These are phyloP conservation scores for Cheumatopsyche charites DNA, from an alignment of 1,140 invertebrate genomes.

Conservation along the genomic window DNA sequence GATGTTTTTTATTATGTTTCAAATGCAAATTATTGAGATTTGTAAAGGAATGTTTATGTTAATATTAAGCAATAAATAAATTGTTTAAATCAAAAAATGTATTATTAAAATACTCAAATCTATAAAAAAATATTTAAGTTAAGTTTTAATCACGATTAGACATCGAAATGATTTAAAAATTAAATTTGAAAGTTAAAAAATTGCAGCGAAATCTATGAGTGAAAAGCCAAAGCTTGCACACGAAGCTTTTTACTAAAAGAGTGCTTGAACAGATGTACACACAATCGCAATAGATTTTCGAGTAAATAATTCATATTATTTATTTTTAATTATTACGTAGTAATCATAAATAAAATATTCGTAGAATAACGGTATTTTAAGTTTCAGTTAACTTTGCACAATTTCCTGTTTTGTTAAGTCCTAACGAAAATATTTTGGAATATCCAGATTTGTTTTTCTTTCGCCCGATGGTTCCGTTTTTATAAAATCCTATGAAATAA, in stretches of 20 bases:
- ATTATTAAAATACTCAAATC: no score
- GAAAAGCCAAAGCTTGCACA: constrained; percentile 1
- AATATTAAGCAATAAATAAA: no score
- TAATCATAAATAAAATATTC: no score
- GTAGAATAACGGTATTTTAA: no score
- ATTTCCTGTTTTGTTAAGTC: background rate
- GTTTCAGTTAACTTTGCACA: background rate
- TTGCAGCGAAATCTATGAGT: background rate
- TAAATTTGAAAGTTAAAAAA: background rate
- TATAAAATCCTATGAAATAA: background rate
- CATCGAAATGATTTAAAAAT: background rate
- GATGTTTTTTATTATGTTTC: no score
- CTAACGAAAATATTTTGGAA: background rate
- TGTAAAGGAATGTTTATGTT: no score
- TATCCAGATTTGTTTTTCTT: constrained; percentile 3
- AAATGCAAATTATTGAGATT: no score
- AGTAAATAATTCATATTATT: no score
- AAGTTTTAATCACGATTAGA: no score
- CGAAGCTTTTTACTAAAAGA: constrained; percentile 22
- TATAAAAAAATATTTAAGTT: no score
- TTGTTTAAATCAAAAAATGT: no score
- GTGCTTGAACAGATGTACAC: background rate
- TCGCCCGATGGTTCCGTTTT: background rate
- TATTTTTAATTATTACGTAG: no score
- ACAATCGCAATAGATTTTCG: background rate